Evolutionary conservation across 2,113 vertebrate species (phyloP), one percentile per base, ranked within the genome.

Genomic region (Diadophis punctatus): DNA sequence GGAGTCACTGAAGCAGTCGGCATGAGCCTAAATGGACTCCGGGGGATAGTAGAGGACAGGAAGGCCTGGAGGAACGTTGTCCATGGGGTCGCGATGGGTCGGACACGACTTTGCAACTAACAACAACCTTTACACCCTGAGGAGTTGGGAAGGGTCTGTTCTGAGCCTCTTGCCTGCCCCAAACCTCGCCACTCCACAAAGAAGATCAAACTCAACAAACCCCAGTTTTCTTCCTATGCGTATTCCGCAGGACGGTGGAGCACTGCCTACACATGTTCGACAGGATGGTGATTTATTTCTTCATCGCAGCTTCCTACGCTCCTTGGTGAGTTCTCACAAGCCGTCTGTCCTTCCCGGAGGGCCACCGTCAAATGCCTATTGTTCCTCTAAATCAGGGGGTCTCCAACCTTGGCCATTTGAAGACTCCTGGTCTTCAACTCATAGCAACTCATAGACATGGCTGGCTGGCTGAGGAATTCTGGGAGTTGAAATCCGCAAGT

Each of bases 231-330:
- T 23, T 27, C 30, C 86, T 89, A 0, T 0, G 90, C 85, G 0
- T 0, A 60, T 90, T 90, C 0, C 0, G 27, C 94, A 99, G 99
- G 97, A 98, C 97, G 0, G 97, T 99, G 94, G 99, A 99, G 93
- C 98, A 98, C 74, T 98, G 98, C 89, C 97, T 99, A 92, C 99
- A 99, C 96, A 99, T 99, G 99, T 98, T 98, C 0, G 99, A 99
- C 97, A 96, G 99, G 86, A 98, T 99, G 98, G 98, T 98, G 94
- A 99, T 99, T 95, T 99, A 99, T 95, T 99, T 99, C 98, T 99
- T 99, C 97, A 99, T 99, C 0, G 99, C 99, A 0, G 98, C 99
- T 0, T 99, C 99, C 4, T 99, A 99, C 0, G 98, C 98, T 55
- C 99, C 99, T 93, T 99, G 99, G 99, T 99, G 97, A 98, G 99